Evolutionary conservation across 2,113 vertebrate species (phyloP).

Genomic region (Azemiops feae): DNA sequence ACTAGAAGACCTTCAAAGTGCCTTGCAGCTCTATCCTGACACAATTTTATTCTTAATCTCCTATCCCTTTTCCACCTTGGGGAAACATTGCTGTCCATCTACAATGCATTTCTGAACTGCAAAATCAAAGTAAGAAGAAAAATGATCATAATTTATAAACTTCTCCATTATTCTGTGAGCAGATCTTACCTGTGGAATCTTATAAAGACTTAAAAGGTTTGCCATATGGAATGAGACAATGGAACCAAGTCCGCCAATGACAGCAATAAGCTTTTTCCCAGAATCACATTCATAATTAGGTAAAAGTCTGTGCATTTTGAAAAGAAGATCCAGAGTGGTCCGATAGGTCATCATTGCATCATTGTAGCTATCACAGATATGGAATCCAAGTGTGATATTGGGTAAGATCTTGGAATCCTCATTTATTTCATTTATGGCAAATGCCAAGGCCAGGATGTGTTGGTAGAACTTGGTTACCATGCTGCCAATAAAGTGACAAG

Average conservation of each 20-base stretch:
- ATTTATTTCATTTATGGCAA: neutral
- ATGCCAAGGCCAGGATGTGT: neutral
- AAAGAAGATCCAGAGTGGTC: neutral
- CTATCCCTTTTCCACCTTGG: neutral
- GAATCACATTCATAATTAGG: neutral
- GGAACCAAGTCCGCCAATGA: neutral
- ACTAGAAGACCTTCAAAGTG: neutral
- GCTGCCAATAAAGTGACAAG: neutral
- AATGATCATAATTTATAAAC: neutral
- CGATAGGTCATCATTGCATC: neutral
- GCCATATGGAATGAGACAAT: neutral
- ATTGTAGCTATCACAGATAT: neutral
- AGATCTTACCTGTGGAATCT: constrained; percentile 2
- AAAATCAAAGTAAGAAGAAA: too few relatives aligned
- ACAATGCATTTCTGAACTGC: too few relatives aligned
- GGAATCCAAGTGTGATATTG: neutral
- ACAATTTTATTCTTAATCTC: neutral
- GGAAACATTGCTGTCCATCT: neutral
- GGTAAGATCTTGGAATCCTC: neutral
- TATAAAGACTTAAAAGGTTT: neutral
- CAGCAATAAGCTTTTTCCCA: neutral
- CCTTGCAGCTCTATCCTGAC: neutral
- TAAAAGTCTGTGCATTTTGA: neutral
- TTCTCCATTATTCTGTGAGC: neutral
- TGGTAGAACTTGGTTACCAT: neutral